phyloP scores from a whole-genome alignment of 2,888 invertebrate species.

The Loripinus fragilis region DNA sequence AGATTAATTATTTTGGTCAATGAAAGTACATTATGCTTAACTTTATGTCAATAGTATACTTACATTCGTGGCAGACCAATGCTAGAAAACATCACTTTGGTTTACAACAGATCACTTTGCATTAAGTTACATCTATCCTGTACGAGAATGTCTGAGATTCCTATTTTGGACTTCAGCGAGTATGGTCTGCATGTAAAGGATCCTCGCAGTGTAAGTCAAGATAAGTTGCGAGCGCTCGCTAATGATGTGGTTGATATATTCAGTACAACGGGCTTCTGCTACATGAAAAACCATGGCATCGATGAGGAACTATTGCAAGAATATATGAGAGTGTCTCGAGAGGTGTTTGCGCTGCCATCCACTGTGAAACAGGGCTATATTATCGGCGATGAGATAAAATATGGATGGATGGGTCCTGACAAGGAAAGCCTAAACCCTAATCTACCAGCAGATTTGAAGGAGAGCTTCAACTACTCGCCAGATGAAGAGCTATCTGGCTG shows the following conservation, averaged over 20 bases:
- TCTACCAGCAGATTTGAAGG: conserved; percentile 50
- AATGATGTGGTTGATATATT: conserved; percentile 45
- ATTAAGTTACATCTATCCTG: too few species aligned
- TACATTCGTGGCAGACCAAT: too few species aligned
- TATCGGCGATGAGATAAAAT: conserved; percentile 27
- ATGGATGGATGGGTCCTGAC: conserved; percentile 50
- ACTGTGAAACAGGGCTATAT: conserved; percentile 50
- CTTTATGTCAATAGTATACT: too few species aligned
- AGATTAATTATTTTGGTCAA: too few species aligned
- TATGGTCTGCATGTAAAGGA: background rate
- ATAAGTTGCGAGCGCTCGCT: conserved; percentile 25
- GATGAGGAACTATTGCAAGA: conserved; percentile 21
- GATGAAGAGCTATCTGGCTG: conserved; percentile 24
- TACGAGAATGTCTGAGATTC: background rate
- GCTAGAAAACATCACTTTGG: too few species aligned
- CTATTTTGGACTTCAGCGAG: conserved; percentile 26
- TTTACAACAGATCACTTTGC: too few species aligned
- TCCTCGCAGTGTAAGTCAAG: background rate
- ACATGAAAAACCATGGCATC: conserved; percentile 60
- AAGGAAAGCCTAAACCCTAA: conserved; percentile 45
- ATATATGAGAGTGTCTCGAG: conserved; percentile 31
- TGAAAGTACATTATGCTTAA: too few species aligned
- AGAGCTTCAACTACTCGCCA: conserved; percentile 51
- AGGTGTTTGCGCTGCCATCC: conserved; percentile 47
- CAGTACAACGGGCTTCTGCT: conserved; percentile 55